Conservation (phyloP, 2,113 vertebrate genomes). For the Octodon degus region DNA sequence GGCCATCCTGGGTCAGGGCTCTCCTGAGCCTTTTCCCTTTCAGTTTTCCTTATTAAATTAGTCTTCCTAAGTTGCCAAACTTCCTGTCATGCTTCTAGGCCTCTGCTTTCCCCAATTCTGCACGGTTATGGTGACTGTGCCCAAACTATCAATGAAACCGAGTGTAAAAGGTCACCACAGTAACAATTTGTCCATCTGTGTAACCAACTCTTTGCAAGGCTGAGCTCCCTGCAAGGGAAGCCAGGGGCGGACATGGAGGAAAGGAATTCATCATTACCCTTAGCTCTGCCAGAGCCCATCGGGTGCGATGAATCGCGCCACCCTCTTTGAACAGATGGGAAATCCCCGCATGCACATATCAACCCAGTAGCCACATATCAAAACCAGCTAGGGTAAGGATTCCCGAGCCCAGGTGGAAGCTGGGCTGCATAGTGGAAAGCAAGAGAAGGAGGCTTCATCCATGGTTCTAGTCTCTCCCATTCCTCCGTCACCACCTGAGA, state of each 20-base stretch:
- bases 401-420: not conserved
- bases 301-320: not conserved
- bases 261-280: not conserved
- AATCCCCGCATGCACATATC: not conserved
- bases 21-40: not conserved
- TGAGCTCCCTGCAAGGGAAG: not conserved
- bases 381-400: not conserved
- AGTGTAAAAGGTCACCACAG: not conserved
- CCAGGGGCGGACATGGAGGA: not conserved
- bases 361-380: not conserved
- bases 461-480: not conserved
- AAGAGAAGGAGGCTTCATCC: not conserved
- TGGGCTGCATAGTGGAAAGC: not conserved
- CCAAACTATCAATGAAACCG: not conserved
- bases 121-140: not conserved
- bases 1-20: not conserved
- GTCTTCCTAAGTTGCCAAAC: not conserved
- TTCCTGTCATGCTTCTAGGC: not conserved
- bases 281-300: not conserved
- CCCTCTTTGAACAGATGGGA: conserved; percentile 26
- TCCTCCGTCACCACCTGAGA: not conserved
- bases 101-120: not conserved
- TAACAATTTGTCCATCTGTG: not conserved
- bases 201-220: not conserved
- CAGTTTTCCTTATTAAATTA: not conserved